These are phyloP conservation scores for Carcharodon carcharias DNA, from an alignment of 2,797 vertebrate species.

Conservation along the genomic window DNA sequence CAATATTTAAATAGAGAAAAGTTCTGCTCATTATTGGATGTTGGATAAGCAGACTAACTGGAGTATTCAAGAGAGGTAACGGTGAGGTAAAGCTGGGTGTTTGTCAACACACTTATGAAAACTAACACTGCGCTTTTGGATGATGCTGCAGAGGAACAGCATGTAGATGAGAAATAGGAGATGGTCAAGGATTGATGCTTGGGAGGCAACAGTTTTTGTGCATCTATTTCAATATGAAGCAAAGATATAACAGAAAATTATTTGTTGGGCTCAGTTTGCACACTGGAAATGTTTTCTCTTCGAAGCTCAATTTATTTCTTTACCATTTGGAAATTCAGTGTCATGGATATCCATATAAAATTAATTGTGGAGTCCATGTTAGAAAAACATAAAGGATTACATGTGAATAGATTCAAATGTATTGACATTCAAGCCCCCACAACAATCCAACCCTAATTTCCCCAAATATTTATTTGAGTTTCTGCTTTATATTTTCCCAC, in stretches of 20 bases:
- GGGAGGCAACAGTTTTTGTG: background rate
- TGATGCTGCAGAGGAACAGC: background rate
- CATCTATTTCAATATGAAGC: background rate
- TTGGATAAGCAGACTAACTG: background rate
- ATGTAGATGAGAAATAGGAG: too few species aligned
- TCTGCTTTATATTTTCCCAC: background rate
- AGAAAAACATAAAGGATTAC: background rate
- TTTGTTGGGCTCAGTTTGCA: background rate
- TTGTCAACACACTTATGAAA: background rate
- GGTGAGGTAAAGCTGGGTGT: background rate
- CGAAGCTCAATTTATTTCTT: background rate
- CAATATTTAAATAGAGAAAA: background rate
- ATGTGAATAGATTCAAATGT: too few species aligned
- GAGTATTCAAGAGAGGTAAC: background rate
- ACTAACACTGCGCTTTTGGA: background rate
- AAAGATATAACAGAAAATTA: background rate
- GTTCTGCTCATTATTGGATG: background rate
- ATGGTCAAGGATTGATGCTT: background rate
- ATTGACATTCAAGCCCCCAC: background rate
- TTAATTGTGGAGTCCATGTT: background rate
- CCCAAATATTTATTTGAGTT: background rate
- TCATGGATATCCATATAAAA: too few species aligned
- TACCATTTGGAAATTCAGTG: background rate
- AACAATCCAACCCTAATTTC: background rate
- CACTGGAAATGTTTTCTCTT: background rate